These are phyloP conservation scores for Petrocephalus schoutedeni DNA, from an alignment of 2,797 vertebrate genomes.

Conservation along the genomic window DNA sequence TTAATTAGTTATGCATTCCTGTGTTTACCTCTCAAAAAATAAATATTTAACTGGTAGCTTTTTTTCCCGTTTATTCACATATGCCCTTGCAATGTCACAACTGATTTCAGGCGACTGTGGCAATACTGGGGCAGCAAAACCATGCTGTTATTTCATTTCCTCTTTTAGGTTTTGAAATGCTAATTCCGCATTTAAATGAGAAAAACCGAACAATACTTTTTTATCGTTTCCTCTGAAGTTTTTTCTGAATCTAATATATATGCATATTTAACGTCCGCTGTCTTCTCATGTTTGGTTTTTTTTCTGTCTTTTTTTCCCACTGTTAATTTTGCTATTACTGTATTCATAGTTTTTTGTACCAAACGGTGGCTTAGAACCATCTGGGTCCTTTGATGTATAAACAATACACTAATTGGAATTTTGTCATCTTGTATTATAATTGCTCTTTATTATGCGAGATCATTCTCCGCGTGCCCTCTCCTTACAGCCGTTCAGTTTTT, in stretches of 20 bases:
- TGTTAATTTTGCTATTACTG: conserved; percentile 13
- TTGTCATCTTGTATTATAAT: conserved; percentile 34
- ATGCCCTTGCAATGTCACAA: not conserved
- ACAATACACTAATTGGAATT: conserved; percentile 33
- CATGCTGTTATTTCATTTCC: conserved; percentile 1
- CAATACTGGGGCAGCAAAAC: not conserved
- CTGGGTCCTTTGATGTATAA: conserved; percentile 37
- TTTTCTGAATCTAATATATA: conserved; percentile 14
- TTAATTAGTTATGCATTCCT: not conserved
- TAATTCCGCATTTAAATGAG: conserved; percentile 13
- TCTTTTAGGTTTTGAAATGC: conserved; percentile 28
- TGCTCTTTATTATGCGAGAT: conserved; percentile 26
- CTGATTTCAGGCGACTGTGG: not conserved
- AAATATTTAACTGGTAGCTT: not conserved
- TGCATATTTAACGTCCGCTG: conserved; percentile 15
- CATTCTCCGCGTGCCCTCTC: conserved; percentile 36
- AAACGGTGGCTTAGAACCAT: conserved; percentile 24
- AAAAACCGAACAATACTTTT: conserved; percentile 13
- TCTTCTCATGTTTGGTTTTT: conserved; percentile 27
- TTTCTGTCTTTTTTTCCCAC: not conserved
- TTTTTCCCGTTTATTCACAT: not conserved
- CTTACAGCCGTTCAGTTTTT: not conserved
- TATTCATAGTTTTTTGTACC: conserved; percentile 11
- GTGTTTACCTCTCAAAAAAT: not conserved
- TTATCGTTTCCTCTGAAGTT: conserved; percentile 21